A percentile compares a stretch with the other conserved stretches of the same genome.
Conservation (phyloP, 2,888 invertebrate genomes). For the Nemurella pictetii region DNA sequence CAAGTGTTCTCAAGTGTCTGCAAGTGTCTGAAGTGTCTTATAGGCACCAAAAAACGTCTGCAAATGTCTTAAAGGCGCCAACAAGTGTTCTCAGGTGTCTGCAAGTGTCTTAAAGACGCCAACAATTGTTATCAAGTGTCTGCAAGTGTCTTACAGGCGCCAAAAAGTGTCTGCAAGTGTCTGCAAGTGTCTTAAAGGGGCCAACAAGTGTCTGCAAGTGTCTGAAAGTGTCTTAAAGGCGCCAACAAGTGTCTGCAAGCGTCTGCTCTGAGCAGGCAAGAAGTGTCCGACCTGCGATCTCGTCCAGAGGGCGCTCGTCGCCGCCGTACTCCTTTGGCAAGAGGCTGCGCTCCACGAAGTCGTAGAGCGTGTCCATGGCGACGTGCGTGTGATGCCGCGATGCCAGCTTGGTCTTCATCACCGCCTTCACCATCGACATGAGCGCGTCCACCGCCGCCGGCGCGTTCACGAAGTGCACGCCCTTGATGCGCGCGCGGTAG, state of each 20-base stretch:
- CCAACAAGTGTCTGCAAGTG: not conserved
- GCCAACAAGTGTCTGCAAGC: too few relatives aligned
- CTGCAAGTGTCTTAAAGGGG: not conserved
- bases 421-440: slow-evolving; percentile 40
- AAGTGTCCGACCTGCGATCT: slow-evolving; percentile 45
- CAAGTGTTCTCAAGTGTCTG: too few relatives aligned
- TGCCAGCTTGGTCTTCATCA: slow-evolving; percentile 47
- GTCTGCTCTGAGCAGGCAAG: too few relatives aligned
- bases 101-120: too few relatives aligned
- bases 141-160: too few relatives aligned
- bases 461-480: slow-evolving; percentile 48
- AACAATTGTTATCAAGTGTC: too few relatives aligned
- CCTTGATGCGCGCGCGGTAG: slow-evolving; percentile 47
- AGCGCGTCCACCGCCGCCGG: slow-evolving; percentile 46
- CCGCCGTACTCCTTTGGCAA: slow-evolving; percentile 56
- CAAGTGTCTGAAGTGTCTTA: too few relatives aligned
- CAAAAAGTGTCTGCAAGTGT: too few relatives aligned
- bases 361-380: slow-evolving; percentile 49
- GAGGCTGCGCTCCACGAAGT: slow-evolving; percentile 50
- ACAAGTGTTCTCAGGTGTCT: too few relatives aligned
- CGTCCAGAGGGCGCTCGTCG: slow-evolving; percentile 46
- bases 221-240: too few relatives aligned
- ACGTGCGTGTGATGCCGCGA: slow-evolving; percentile 18
- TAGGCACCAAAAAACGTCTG: too few relatives aligned
- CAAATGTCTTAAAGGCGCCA: too few relatives aligned